Conservation (phyloP, 2,888 invertebrate genomes). For the Odontomyia ornata region DNA sequence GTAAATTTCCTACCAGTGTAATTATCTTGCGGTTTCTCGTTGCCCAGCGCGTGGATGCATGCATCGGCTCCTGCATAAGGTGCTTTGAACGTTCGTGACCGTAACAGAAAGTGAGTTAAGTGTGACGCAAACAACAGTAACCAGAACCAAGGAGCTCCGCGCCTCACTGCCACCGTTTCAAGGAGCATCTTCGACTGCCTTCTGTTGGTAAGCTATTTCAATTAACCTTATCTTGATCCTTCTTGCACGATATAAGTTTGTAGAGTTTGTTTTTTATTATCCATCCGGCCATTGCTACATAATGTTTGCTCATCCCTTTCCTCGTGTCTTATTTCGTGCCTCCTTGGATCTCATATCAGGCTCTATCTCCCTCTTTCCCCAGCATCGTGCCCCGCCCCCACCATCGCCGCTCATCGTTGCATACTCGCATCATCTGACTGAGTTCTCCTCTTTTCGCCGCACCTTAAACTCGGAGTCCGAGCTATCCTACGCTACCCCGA, state of each 20-base stretch:
- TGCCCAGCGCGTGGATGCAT: not conserved
- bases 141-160: not conserved
- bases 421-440: not conserved
- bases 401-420: not conserved
- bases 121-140: conserved; percentile 20
- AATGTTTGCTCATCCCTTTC: not conserved
- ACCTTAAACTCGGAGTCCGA: not conserved
- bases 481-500: conserved; percentile 30
- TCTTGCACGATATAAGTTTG: conserved; percentile 27
- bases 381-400: not conserved
- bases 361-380: not conserved
- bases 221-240: conserved; percentile 28
- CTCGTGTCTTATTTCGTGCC: conserved; percentile 1
- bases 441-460: not conserved
- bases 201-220: conserved; percentile 34
- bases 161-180: not conserved
- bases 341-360: not conserved
- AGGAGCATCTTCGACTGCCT: conserved; percentile 2
- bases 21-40: not conserved
- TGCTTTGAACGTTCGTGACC: not conserved
- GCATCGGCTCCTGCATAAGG: not conserved
- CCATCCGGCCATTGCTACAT: conserved; percentile 30
- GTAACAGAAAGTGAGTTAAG: not conserved
- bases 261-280: conserved; percentile 34
- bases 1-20: not conserved